Evolutionary conservation across 1,140 invertebrate genomes (phyloP).

Genomic region (Rhagoletis pomonella): DNA sequence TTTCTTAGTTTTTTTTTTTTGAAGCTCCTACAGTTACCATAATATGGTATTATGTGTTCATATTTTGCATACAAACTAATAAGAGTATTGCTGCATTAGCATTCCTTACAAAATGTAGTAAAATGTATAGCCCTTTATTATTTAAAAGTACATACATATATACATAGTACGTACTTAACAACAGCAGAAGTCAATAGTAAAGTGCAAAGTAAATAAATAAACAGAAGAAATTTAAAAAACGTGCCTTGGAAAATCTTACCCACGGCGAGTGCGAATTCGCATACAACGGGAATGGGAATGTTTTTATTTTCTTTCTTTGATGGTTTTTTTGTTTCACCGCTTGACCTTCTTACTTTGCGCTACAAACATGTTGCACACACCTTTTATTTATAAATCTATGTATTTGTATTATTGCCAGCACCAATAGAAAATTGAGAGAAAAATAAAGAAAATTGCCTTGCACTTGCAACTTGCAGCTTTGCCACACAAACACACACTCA

Average conservation of each 20-base stretch:
- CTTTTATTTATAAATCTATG: no score
- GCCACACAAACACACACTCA: neutral
- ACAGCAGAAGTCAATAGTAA: neutral
- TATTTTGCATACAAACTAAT: neutral
- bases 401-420: no score
- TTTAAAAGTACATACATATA: neutral
- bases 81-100: no score
- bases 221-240: neutral
- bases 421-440: neutral
- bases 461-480: neutral
- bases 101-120: no score
- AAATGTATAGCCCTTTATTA: no score
- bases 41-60: neutral
- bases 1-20: no score
- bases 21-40: no score
- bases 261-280: neutral
- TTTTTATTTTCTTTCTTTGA: neutral
- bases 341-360: constrained; percentile 26
- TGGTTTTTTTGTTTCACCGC: neutral
- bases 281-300: neutral
- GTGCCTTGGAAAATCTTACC: neutral
- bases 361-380: neutral
- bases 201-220: constrained; percentile 41
- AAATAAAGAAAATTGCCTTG: neutral
- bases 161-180: neutral